These are phyloP conservation scores for Eledone cirrhosa DNA, from an alignment of 2,888 invertebrate genomes.

Conservation along the genomic window DNA sequence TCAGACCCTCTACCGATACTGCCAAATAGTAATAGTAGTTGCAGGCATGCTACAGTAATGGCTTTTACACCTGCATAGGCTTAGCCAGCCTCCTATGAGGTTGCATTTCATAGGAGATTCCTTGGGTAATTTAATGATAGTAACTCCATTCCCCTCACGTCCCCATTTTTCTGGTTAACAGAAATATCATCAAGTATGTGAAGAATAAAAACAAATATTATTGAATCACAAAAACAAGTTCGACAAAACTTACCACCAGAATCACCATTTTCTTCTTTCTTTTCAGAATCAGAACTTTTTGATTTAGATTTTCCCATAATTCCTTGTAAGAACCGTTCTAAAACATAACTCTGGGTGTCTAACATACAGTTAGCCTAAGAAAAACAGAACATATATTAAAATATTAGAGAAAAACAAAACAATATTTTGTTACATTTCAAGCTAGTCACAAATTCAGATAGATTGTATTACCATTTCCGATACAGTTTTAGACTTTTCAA, in stretches of 20 bases:
- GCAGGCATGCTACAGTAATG: too few species aligned
- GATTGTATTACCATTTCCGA: slow-evolving; percentile 52
- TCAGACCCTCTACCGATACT: too few species aligned
- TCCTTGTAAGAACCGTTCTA: slow-evolving; percentile 61
- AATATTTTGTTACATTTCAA: too few species aligned
- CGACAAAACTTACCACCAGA: slow-evolving; percentile 27
- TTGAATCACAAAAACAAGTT: background rate
- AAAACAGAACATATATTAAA: background rate
- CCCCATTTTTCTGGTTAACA: too few species aligned
- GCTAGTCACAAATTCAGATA: background rate
- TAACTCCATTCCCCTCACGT: too few species aligned
- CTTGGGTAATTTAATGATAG: too few species aligned
- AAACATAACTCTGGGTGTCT: slow-evolving; percentile 52
- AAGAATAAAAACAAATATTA: background rate
- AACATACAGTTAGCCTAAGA: slow-evolving; percentile 54
- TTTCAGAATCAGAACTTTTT: slow-evolving; percentile 1
- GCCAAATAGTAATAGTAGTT: too few species aligned
- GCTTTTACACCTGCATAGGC: too few species aligned
- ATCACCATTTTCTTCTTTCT: slow-evolving; percentile 35
- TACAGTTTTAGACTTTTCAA: slow-evolving; percentile 54
- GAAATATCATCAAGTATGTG: too few species aligned
- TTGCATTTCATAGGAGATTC: too few species aligned
- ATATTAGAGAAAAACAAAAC: too few species aligned
- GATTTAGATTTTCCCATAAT: slow-evolving; percentile 35
- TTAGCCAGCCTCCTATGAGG: too few species aligned